phyloP scores from a whole-genome alignment of 2,113 vertebrate genomes.

The Thinocorus orbignyianus region DNA sequence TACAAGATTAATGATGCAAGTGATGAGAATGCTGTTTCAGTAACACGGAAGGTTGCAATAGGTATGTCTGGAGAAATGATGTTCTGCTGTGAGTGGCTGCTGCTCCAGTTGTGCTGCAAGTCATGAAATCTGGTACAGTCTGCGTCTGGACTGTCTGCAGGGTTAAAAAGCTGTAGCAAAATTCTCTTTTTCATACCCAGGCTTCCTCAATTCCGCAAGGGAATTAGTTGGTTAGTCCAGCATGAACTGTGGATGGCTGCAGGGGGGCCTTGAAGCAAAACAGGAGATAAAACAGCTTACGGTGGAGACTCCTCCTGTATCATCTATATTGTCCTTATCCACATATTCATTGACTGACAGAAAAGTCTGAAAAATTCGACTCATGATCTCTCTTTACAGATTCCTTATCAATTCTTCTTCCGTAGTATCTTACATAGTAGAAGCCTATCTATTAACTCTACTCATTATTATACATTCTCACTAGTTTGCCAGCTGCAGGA shows the following conservation, averaged over 20 bases:
- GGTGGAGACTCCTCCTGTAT: neutral
- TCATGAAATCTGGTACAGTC: neutral
- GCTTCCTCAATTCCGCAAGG: neutral
- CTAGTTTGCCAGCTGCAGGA: neutral
- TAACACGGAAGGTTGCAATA: fast-evolving
- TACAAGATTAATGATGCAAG: neutral
- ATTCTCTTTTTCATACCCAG: neutral
- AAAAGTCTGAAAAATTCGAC: neutral
- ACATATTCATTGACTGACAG: neutral
- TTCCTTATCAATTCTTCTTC: neutral
- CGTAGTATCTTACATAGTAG: neutral
- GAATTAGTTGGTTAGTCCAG: neutral
- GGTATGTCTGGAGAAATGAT: neutral
- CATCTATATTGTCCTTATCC: neutral
- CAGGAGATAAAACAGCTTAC: neutral
- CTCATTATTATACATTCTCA: neutral
- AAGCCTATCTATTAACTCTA: neutral
- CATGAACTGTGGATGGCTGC: neutral
- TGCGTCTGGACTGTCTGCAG: neutral
- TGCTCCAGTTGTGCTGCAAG: neutral
- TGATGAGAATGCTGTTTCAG: neutral
- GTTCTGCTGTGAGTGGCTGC: neutral
- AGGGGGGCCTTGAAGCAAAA: neutral
- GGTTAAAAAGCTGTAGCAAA: neutral
- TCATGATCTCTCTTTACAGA: neutral